Base-by-base conservation (phyloP, 2,888 invertebrate genomes). In the Zygothrica quintamaculata region DNA sequence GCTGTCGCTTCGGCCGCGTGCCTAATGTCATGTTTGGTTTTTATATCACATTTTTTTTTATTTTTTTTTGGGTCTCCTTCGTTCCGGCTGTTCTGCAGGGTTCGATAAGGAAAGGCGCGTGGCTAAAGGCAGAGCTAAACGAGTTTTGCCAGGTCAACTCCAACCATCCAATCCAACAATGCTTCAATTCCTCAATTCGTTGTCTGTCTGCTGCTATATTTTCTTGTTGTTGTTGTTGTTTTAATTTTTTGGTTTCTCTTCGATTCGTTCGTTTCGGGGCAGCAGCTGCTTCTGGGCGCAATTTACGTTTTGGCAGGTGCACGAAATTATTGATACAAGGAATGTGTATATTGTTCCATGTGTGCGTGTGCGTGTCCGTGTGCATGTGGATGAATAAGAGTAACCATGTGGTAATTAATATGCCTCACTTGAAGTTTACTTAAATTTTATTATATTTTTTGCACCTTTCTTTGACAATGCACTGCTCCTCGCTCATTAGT, bases 271-370 rank as follows among this genome's bases (percentile, higher is more conserved):
- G 11, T 42, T 51, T 55, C 16, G 64, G 34, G 42, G 59, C 67
- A 59, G 76, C 77, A 59, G 76, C 77, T 53, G 75, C 77, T 43
- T 57, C 56, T 55, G 62, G 52, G 50, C 68, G 77, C 65, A 70
- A 73, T 65, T 77, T 78, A 74, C 47, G 72, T 58, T 61, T n/a
- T 48, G 76, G 80, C 78, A 78, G 78, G 80, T 78, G 78, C 78
- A 74, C 56, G 52, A 71, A 68, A 77, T 56, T 65, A 73, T 73
- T 68, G 72, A 82, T 79, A 66, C 71, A 11, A 60, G 64, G 60
- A 71, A 71, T 71, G 77, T 39, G 26, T 55, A 59, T 50, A 43
- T 44, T 55, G 40, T 34, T 8, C 16, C 50, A 52, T 31, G 55
- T n/a, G n/a, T n/a, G n/a, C n/a, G n/a, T n/a, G n/a, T 51, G 34